Evolutionary conservation across 2,888 invertebrate genomes (phyloP).

Genomic region (Chromoteleia sp.): DNA sequence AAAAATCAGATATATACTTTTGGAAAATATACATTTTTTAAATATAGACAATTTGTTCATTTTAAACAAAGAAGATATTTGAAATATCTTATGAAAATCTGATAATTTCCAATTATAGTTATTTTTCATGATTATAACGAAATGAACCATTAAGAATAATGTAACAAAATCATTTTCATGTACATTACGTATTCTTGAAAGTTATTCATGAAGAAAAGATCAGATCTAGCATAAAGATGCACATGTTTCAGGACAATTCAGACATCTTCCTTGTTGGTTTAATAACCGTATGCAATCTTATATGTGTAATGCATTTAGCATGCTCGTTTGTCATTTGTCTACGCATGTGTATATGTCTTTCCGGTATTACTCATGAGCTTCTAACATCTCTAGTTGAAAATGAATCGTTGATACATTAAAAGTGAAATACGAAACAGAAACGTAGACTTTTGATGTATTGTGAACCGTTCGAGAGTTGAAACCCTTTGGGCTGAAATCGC

Average conservation of each 20-base stretch:
- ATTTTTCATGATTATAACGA: too few species aligned
- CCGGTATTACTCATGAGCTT: conserved; percentile 37
- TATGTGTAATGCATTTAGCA: conserved; percentile 22
- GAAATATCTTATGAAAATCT: neutral
- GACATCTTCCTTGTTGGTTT: conserved; percentile 2
- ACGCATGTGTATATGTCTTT: conserved; percentile 34
- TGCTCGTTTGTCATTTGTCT: conserved; percentile 7
- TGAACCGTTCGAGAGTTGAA: conserved; percentile 13
- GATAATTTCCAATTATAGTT: too few species aligned
- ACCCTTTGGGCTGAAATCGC: conserved; percentile 35
- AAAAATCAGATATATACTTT: neutral
- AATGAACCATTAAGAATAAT: too few species aligned
- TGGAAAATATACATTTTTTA: neutral
- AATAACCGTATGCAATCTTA: neutral
- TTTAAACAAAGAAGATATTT: neutral
- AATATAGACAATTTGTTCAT: conserved; percentile 2
- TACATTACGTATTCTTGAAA: too few species aligned
- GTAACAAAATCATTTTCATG: too few species aligned
- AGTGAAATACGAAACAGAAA: conserved; percentile 3
- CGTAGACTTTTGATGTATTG: conserved; percentile 31
- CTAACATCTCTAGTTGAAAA: conserved; percentile 45
- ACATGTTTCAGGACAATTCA: neutral
- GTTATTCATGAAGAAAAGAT: too few species aligned
- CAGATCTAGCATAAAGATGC: too few species aligned
- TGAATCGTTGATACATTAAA: conserved; percentile 26